Evolutionary conservation across 2,888 invertebrate genomes (phyloP), one percentile per base, ranked within the genome.

Genomic region (Perizoma affinitatum): DNA sequence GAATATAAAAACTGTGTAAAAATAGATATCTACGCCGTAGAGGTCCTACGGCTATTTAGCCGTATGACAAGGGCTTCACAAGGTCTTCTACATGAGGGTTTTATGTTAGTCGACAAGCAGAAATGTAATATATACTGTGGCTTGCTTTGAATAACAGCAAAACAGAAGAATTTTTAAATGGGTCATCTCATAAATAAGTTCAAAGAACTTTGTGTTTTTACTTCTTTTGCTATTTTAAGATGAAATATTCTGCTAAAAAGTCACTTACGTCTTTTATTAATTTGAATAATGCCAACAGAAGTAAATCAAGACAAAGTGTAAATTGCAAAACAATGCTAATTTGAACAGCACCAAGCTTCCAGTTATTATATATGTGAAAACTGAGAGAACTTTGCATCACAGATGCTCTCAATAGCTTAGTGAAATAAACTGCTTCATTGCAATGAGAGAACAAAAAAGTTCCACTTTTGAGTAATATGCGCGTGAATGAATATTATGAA

Each of bases 391-490:
- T 63, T 61, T 63, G 56, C 66, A 66, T 61, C 58, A 47, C 67
- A 66, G 61, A 65, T 67, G 63, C 58, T 60, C 41, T 63, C 55
- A 67, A 66, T 61, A 49, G 61, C 61, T 62, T 64, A 63, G 73
- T 72, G 71, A 69, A 72, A 70, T 72, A 69, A 71, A 68, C 67
- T 58, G 64, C 51, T 56, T 57, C 49, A 65, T 68, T 70, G 67
- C 72, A 67, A 50, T 68, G 69, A 74, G 61, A 72, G 57, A 57
- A 66, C 59, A 59, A 66, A 69, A 70, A 72, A 66, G 59, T 55
- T 67, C 61, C 10, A 44, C 44, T 53, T 9, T 38, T 4, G 10
- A 45, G 9, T 22, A 6, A 22, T 36, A 44, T 40, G 22, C 22
- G 22, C 22, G 22, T 22, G 22, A 22, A 22, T 22, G 3, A 22